phyloP scores from a whole-genome alignment of 2,113 vertebrate genomes.

The Colistium nudipinnis region DNA sequence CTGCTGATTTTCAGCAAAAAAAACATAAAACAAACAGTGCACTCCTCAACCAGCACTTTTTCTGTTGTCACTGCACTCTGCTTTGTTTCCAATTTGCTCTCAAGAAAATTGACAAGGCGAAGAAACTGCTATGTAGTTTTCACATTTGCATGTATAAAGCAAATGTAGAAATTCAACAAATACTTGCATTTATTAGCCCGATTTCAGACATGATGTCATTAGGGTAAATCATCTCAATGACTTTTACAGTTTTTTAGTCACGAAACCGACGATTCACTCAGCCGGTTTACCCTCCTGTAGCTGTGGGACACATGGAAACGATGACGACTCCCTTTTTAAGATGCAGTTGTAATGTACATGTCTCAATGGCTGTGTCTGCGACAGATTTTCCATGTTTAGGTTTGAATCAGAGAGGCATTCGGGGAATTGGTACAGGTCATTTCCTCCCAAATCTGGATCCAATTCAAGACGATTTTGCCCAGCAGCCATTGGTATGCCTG shows the following conservation, averaged over 20 bases:
- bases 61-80: too few relatives aligned
- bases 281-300: constrained; percentile 1
- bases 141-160: too few relatives aligned
- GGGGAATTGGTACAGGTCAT: constrained; percentile 27
- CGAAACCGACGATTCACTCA: neutral
- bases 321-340: constrained; percentile 33
- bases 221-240: neutral
- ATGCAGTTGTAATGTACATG: constrained; percentile 2
- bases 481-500: neutral
- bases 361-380: constrained; percentile 40
- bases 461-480: constrained; percentile 49
- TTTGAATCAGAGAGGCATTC: constrained; percentile 30
- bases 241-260: constrained; percentile 5
- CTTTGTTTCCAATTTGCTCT: too few relatives aligned
- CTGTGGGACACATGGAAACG: constrained; percentile 37
- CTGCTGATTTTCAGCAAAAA: too few relatives aligned
- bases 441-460: constrained; percentile 63
- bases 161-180: too few relatives aligned
- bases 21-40: too few relatives aligned
- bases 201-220: constrained; percentile 46
- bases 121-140: too few relatives aligned
- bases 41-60: too few relatives aligned
- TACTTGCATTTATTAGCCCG: too few relatives aligned
- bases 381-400: constrained; percentile 61
- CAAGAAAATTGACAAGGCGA: too few relatives aligned